Conservation (phyloP, 1,140 invertebrate species). For the Mercenaria mercenaria region DNA sequence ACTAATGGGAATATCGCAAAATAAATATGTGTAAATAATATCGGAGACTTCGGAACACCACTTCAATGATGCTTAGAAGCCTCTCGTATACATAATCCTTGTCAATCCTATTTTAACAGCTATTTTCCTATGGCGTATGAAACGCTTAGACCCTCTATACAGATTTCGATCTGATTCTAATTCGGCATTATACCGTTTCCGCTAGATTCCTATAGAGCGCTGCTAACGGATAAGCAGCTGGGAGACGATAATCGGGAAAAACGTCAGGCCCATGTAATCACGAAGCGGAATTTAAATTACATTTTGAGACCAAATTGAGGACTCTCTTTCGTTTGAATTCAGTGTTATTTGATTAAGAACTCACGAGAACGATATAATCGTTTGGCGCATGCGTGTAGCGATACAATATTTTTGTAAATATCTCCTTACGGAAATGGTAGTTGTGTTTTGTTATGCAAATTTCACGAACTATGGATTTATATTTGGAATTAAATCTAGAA, state of each 20-base stretch:
- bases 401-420: slow-evolving; percentile 13
- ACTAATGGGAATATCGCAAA: no score
- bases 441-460: slow-evolving; percentile 48
- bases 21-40: no score
- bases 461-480: slow-evolving; percentile 1
- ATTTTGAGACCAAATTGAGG: slow-evolving; percentile 40
- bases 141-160: slow-evolving; percentile 46
- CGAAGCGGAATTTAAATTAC: slow-evolving; percentile 42
- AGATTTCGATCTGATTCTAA: slow-evolving; percentile 55
- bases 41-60: no score
- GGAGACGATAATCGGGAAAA: slow-evolving; percentile 28
- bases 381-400: slow-evolving; percentile 31
- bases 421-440: slow-evolving; percentile 38
- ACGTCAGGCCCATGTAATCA: slow-evolving; percentile 29
- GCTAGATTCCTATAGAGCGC: slow-evolving; percentile 51
- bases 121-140: slow-evolving; percentile 42
- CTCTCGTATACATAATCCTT: slow-evolving; percentile 22
- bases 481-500: slow-evolving; percentile 17
- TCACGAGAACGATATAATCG: slow-evolving; percentile 34
- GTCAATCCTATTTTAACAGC: slow-evolving; percentile 50
- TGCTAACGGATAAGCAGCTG: slow-evolving; percentile 52
- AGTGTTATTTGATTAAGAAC: slow-evolving; percentile 48
- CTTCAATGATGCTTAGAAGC: not conserved
- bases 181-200: slow-evolving; percentile 60
- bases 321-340: slow-evolving; percentile 24